Evolutionary conservation across 2,113 vertebrate genomes (phyloP).

Genomic region (Collichthys lucidus): DNA sequence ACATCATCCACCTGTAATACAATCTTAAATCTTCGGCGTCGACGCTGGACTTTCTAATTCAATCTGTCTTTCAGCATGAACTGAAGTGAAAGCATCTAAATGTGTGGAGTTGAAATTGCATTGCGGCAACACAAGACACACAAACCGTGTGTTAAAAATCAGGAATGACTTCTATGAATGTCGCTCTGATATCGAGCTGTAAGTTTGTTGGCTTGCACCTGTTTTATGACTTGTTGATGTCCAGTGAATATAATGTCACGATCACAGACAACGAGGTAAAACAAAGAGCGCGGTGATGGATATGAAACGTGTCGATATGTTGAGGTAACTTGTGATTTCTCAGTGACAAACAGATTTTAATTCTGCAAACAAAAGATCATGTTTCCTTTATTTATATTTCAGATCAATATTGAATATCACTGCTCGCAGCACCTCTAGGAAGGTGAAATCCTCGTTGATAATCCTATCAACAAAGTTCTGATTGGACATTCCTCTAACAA

Average conservation of each 20-base stretch:
- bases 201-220: background rate
- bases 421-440: background rate
- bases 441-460: background rate
- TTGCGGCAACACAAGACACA: background rate
- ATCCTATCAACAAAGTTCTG: background rate
- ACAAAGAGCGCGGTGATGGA: too few relatives aligned
- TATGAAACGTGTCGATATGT: background rate
- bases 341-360: too few relatives aligned
- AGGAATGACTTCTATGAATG: background rate
- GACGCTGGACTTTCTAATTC: conserved; percentile 19
- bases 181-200: background rate
- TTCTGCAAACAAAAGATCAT: background rate
- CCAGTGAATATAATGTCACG: background rate
- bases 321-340: too few relatives aligned
- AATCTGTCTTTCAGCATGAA: background rate
- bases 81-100: conserved; percentile 16
- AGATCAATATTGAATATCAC: background rate
- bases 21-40: background rate
- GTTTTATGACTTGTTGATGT: background rate
- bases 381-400: background rate
- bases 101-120: conserved; percentile 9
- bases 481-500: background rate
- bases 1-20: conserved; percentile 6
- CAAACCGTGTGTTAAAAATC: background rate
- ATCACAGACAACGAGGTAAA: background rate